Evolutionary conservation across 2,113 vertebrate species (phyloP), one percentile per base, ranked within the genome.

Genomic region (Helogale parvula): DNA sequence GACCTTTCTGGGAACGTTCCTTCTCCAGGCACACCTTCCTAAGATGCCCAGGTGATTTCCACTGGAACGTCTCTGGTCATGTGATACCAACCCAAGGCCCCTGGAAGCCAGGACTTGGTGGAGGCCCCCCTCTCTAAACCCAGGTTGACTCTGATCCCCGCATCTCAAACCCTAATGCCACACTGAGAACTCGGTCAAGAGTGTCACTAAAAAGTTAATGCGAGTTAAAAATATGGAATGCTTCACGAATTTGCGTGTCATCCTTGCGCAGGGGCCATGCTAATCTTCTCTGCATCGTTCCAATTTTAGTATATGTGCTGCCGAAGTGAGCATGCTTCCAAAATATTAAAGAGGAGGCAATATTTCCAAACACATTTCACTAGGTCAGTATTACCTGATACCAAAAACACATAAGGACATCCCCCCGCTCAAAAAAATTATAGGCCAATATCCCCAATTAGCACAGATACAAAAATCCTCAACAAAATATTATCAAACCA

Each of bases 191-290:
- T 83, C 21, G 69, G 94, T 93, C 96, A 8, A 97, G 97, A 98
- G 94, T 97, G 87, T 97, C 96, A 93, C 68, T 57, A 93, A 95
- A 60, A 86, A 54, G 76, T 90, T 84, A 85, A 77, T 90, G 95
- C 98, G 77, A 97, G 96, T 95, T 88, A n/a, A n/a, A n/a, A n/a
- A n/a, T n/a, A n/a, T n/a, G n/a, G n/a, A n/a, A n/a, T n/a, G n/a
- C n/a, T n/a, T n/a, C n/a, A n/a, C n/a, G n/a, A n/a, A n/a, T n/a
- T n/a, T n/a, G n/a, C n/a, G n/a, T n/a, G n/a, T n/a, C n/a, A n/a
- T n/a, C n/a, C n/a, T n/a, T n/a, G n/a, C n/a, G n/a, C n/a, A n/a
- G n/a, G n/a, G n/a, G n/a, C n/a, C n/a, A n/a, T n/a, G n/a, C n/a
- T n/a, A n/a, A n/a, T n/a, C n/a, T n/a, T n/a, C n/a, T n/a, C n/a